These are phyloP conservation scores for Antheraea pernyi DNA, from an alignment of 1,140 invertebrate species.

Conservation along the genomic window DNA sequence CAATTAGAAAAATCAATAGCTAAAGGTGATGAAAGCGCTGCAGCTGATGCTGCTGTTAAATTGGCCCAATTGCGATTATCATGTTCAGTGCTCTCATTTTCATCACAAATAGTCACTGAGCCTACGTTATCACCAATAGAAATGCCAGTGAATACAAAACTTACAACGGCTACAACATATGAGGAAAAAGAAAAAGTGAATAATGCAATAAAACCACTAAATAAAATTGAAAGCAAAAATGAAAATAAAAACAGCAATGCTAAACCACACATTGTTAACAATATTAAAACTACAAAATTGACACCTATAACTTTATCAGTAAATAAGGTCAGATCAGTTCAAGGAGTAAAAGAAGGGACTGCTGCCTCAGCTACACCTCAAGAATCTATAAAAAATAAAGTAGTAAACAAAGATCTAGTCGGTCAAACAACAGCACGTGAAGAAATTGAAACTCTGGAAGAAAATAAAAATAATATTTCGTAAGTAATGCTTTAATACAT, in stretches of 20 bases:
- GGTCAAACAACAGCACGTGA: not conserved
- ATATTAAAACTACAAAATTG: not conserved
- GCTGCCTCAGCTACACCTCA: not conserved
- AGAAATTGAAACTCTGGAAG: not conserved
- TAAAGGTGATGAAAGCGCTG: slow-evolving; percentile 61
- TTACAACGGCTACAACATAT: not conserved
- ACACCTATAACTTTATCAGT: not conserved
- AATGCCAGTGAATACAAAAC: slow-evolving; percentile 7
- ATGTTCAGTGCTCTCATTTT: slow-evolving; percentile 69
- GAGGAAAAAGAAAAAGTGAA: not conserved
- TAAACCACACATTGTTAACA: not conserved
- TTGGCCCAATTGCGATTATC: slow-evolving; percentile 63
- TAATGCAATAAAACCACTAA: not conserved
- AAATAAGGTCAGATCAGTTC: not conserved
- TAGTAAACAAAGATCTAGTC: not conserved
- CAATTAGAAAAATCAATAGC: slow-evolving; percentile 70
- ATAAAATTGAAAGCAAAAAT: not conserved
- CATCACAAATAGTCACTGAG: slow-evolving; percentile 59
- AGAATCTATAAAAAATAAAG: not conserved
- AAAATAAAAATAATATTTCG: slow-evolving; percentile 3
- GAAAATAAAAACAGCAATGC: not conserved
- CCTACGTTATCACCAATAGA: slow-evolving; percentile 24
- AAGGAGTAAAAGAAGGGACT: not conserved
- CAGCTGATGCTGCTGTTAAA: slow-evolving; percentile 63
- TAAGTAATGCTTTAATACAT: not conserved